Evolutionary conservation across 2,888 invertebrate species (phyloP).

Genomic region (Neuroscelio doddi): DNA sequence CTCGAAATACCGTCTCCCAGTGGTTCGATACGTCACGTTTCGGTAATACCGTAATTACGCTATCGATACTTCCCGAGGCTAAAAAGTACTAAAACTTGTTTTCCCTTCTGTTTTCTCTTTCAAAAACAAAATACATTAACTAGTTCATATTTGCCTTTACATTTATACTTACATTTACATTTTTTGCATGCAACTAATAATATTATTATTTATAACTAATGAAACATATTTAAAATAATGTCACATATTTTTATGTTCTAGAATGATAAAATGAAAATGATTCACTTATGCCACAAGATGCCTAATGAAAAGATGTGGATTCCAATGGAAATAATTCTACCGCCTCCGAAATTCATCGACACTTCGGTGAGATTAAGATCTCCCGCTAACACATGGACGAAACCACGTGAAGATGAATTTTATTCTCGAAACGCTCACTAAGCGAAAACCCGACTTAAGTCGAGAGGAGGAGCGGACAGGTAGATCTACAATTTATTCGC

Average conservation of each 20-base stretch:
- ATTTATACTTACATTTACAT: no score
- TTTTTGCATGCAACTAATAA: no score
- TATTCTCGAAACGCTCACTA: constrained; percentile 22
- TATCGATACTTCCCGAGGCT: constrained; percentile 26
- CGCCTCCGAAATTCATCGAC: constrained; percentile 17
- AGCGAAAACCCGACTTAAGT: constrained; percentile 18
- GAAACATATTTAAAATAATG: background rate
- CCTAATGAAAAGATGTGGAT: constrained; percentile 12
- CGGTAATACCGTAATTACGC: constrained; percentile 34
- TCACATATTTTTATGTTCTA: background rate
- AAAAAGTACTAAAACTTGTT: constrained; percentile 11
- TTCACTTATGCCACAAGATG: constrained; percentile 12
- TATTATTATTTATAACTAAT: no score
- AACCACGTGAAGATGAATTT: constrained; percentile 22
- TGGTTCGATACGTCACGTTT: constrained; percentile 43
- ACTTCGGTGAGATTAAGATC: constrained; percentile 19
- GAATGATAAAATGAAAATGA: constrained; percentile 4
- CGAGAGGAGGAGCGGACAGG: constrained; percentile 25
- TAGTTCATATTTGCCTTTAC: no score
- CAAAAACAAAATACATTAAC: no score
- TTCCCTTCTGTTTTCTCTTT: constrained; percentile 1
- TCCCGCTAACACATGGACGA: constrained; percentile 14
- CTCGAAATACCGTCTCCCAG: constrained; percentile 49
- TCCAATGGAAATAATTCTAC: constrained; percentile 17
- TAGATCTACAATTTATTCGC: no score